These are phyloP conservation scores for Heliconius hortense DNA, from an alignment of 2,888 invertebrate genomes.

Conservation along the genomic window DNA sequence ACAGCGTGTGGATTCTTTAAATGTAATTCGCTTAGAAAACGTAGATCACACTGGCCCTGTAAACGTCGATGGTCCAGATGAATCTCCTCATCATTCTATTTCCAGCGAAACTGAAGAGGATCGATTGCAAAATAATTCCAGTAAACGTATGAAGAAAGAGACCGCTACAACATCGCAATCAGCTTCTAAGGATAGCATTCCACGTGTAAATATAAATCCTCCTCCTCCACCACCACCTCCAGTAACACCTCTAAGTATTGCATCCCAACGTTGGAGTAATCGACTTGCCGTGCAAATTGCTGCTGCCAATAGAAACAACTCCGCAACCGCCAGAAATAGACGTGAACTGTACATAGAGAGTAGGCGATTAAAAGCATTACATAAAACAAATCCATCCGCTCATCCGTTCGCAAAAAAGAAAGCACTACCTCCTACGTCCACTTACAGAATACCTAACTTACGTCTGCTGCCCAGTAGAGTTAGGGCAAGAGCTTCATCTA, in stretches of 20 bases:
- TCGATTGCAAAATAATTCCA: conserved; percentile 44
- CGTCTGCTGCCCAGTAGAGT: conserved; percentile 58
- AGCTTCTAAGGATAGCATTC: conserved; percentile 31
- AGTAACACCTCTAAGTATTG: conserved; percentile 41
- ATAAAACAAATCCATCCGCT: conserved; percentile 68
- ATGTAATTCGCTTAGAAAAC: conserved; percentile 70
- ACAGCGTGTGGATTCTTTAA: conserved; percentile 61
- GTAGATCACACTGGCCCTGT: conserved; percentile 69
- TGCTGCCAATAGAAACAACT: conserved; percentile 73
- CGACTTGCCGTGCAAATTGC: conserved; percentile 76
- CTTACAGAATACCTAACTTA: conserved; percentile 68
- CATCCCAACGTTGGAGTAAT: conserved; percentile 65
- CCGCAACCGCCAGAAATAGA: conserved; percentile 66
- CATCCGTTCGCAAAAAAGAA: conserved; percentile 67
- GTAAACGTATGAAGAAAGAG: conserved; percentile 40
- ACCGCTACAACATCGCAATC: conserved; percentile 36
- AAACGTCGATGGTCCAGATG: conserved; percentile 69
- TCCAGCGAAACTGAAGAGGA: conserved; percentile 47
- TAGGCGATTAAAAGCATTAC: conserved; percentile 68
- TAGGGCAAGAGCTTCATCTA: conserved; percentile 44
- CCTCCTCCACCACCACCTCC: conserved; percentile 43
- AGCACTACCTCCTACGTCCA: conserved; percentile 61
- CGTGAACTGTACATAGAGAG: conserved; percentile 69
- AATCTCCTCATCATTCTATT: conserved; percentile 49
- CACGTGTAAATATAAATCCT: conserved; percentile 42